phyloP scores from a whole-genome alignment of 1,140 invertebrate genomes.

The Drosophila teissieri region DNA sequence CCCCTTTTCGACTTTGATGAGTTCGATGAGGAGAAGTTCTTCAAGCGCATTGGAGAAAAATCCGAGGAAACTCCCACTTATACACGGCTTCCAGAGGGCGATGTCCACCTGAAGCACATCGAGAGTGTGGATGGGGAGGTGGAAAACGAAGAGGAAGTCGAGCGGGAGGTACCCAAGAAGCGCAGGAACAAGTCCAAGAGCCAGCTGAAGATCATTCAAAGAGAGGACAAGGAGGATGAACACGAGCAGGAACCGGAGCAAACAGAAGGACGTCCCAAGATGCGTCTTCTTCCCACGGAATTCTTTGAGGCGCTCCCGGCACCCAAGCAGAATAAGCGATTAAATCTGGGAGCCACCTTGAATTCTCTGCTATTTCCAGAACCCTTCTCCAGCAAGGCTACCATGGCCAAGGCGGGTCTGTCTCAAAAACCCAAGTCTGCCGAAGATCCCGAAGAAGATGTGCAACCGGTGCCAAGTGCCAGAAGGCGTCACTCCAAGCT shows the following conservation, averaged over 20 bases:
- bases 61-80: conserved; percentile 66
- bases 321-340: conserved; percentile 30
- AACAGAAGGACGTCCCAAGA: conserved; percentile 16
- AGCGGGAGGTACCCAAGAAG: conserved; percentile 37
- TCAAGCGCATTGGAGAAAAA: conserved; percentile 71
- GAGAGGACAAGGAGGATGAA: conserved; percentile 24
- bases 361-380: conserved; percentile 76
- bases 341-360: conserved; percentile 64
- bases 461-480: conserved; percentile 44
- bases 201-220: conserved; percentile 57
- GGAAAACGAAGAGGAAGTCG: conserved; percentile 52
- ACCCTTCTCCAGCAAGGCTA: conserved; percentile 66
- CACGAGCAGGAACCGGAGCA: conserved; percentile 44
- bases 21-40: conserved; percentile 80
- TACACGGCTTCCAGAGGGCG: conserved; percentile 66
- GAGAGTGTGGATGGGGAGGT: conserved; percentile 65
- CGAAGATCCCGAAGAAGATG: conserved; percentile 30
- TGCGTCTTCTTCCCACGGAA: conserved; percentile 64
- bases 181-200: conserved; percentile 17
- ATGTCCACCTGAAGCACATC: conserved; percentile 73
- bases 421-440: conserved; percentile 9
- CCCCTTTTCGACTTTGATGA: conserved; percentile 65
- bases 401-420: conserved; percentile 22
- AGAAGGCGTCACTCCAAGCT: conserved; percentile 31
- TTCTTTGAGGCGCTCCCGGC: conserved; percentile 72